Evolutionary conservation across 2,797 vertebrate genomes (phyloP), one percentile per base, ranked within the genome.

Genomic region (Clarias pachynema): DNA sequence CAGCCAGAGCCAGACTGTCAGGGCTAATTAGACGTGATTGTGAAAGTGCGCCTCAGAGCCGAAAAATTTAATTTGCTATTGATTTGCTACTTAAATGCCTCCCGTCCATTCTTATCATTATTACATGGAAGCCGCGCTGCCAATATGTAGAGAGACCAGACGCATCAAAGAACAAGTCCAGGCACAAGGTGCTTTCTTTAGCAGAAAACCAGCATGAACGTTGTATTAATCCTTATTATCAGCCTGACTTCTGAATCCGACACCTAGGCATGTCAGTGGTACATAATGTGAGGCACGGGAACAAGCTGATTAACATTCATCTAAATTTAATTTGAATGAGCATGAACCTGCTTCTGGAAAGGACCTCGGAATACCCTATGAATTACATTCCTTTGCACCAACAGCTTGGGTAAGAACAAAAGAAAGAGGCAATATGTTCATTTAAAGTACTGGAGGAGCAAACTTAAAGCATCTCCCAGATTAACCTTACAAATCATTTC

Each of bases 41-140:
- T 91, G 91, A 92, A 91, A 93, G 94, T 91, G 93, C 93, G 93
- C 94, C 94, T 94, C 95, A 90, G 93, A 94, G 94, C 94, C 93
- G 93, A 95, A 96, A 89, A 94, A 93, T 95, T 94, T 96, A 95
- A 96, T 96, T 95, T 95, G 94, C 93, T 95, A 95, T 96, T 95
- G 95, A 96, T 96, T 96, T 94, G 92, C 94, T 93, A 94, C 93
- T 94, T 95, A 94, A 96, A 95, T 94, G 91, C 93, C 91, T 91
- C 88, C 91, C 79, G 94, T 94, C 94, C 90, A 92, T 93, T 95
- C 91, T 92, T 93, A 95, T 95, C 94, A 95, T 92, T 94, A 94
- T 91, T 94, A 94, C 93, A 93, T 91, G 91, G 93, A 92, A 91
- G 94, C 89, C 87, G 86, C 79, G 65, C 90, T 95, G 95, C 92